Evolutionary conservation across 2,888 invertebrate genomes (phyloP).

Genomic region (Trachelus stipa): DNA sequence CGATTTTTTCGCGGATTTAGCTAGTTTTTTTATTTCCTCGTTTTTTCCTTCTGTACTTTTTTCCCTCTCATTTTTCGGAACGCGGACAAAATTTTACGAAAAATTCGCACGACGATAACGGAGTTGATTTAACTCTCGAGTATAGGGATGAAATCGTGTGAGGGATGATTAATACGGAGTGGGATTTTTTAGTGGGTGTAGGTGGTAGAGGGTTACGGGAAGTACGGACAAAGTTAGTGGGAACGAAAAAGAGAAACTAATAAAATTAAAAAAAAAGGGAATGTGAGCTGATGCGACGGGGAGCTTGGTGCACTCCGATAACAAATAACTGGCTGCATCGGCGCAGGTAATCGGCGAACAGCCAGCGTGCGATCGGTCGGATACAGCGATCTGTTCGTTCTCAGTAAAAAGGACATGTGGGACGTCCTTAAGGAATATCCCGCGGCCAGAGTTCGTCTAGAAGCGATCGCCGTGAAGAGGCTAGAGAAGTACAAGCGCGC

Average conservation of each 20-base stretch:
- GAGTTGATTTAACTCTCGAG: not conserved
- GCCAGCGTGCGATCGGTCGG: constrained; percentile 98
- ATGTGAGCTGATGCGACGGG: constrained; percentile 36
- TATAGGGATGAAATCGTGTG: not conserved
- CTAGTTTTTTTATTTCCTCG: not conserved
- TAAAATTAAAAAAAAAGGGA: constrained; percentile 11
- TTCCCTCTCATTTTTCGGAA: not conserved
- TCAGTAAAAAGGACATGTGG: constrained; percentile 99
- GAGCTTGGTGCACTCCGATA: constrained; percentile 58
- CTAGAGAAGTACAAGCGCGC: constrained; percentile 97
- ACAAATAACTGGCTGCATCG: constrained; percentile 66
- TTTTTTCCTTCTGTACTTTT: not conserved
- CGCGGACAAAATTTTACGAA: not conserved
- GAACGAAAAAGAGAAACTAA: not conserved
- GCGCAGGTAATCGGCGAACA: constrained; percentile 94
- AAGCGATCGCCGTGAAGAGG: constrained; percentile 97
- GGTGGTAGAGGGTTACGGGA: not conserved
- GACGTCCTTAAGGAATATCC: constrained; percentile 97
- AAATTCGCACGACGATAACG: not conserved
- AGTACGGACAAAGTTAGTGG: not conserved
- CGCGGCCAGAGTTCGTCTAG: constrained; percentile 91
- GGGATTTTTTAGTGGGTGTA: not conserved
- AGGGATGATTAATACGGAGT: not conserved
- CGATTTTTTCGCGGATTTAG: not conserved
- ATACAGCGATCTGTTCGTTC: constrained; percentile 98